Evolutionary conservation across 2,888 invertebrate genomes (phyloP).

Genomic region (Gisinianus flammeolus): DNA sequence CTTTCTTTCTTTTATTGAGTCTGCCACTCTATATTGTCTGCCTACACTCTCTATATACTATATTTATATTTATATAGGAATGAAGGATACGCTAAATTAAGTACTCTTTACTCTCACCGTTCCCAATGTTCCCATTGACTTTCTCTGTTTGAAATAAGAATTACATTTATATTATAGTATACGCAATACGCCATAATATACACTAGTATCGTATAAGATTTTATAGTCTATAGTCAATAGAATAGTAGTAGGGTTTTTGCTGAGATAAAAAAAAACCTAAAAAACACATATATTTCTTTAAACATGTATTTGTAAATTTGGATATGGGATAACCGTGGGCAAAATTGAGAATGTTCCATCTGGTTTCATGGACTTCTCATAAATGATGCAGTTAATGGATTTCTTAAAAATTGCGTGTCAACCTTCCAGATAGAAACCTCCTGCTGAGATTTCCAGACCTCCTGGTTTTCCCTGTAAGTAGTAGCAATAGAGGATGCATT

Average conservation of each 20-base stretch:
- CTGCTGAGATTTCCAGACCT: constrained; percentile 43
- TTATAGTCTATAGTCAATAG: too few species aligned
- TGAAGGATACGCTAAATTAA: neutral
- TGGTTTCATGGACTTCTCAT: constrained; percentile 21
- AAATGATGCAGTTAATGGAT: constrained; percentile 43
- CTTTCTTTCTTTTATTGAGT: constrained; percentile 3
- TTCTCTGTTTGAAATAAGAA: neutral
- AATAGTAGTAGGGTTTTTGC: too few species aligned
- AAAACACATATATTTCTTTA: neutral
- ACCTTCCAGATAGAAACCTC: constrained; percentile 43
- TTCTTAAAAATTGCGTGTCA: constrained; percentile 50
- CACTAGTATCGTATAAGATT: neutral
- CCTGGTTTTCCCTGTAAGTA: constrained; percentile 24
- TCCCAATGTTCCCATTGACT: neutral
- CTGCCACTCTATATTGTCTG: too few species aligned
- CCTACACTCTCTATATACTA: neutral
- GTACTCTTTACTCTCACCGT: neutral
- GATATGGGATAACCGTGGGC: constrained; percentile 17
- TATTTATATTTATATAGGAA: neutral
- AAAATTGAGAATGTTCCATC: constrained; percentile 27
- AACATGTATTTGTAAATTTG: neutral
- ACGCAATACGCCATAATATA: too few species aligned
- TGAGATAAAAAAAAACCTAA: neutral
- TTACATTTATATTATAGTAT: neutral
- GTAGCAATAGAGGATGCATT: too few species aligned